phyloP scores from a whole-genome alignment of 2,797 vertebrate genomes.

The Tachyglossus aculeatus region DNA sequence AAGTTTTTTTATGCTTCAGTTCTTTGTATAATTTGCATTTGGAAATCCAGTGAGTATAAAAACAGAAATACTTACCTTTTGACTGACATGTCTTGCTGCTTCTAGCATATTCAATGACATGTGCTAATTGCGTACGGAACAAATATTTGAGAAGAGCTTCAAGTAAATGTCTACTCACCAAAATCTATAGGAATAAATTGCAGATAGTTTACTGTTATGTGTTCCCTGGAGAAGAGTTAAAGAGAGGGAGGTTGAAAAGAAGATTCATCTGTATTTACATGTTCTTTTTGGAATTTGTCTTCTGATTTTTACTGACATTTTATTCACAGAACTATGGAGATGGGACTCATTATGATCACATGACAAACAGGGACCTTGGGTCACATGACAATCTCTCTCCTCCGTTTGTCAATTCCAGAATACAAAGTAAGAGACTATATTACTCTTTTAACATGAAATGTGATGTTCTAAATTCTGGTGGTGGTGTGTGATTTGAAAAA shows the following conservation, averaged over 20 bases:
- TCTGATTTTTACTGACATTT: conserved; percentile 13
- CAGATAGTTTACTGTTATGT: not conserved
- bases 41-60: too few species aligned
- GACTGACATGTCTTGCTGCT: not conserved
- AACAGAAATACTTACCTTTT: not conserved
- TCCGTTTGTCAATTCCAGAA: conserved; percentile 90
- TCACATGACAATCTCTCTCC: conserved; percentile 95
- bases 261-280: too few species aligned
- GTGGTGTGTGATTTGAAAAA: not conserved
- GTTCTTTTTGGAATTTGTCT: too few species aligned
- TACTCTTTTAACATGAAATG: conserved; percentile 26
- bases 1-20: too few species aligned
- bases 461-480: not conserved
- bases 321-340: conserved; percentile 87
- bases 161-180: not conserved
- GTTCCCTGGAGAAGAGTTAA: not conserved
- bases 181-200: not conserved
- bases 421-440: conserved; percentile 83
- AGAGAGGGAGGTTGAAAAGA: too few species aligned
- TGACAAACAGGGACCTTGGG: conserved; percentile 86
- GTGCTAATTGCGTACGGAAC: not conserved
- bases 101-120: too few species aligned
- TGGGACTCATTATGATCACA: conserved; percentile 87
- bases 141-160: fast-evolving
- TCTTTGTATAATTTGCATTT: too few species aligned